Evolutionary conservation across 2,888 invertebrate genomes (phyloP).

Genomic region (Palloptera scutellata): DNA sequence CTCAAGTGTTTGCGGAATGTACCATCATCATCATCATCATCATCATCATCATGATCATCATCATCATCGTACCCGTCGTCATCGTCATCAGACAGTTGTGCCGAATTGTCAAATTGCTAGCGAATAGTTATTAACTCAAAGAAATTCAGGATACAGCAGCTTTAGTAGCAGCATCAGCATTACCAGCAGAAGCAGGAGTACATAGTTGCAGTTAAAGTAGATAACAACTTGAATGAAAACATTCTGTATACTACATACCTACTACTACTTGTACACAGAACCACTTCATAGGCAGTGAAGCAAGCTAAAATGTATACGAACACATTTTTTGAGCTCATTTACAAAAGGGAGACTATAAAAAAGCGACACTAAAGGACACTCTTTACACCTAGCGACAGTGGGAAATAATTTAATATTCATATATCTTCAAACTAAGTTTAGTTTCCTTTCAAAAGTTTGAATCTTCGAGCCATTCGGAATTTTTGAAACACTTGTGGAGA

Average conservation of each 20-base stretch:
- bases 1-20: constrained; percentile 41
- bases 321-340: no score
- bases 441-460: no score
- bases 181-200: neutral
- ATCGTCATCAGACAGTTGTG: neutral
- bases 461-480: no score
- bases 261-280: neutral
- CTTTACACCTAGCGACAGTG: no score
- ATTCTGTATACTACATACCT: neutral
- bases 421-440: no score
- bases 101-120: neutral
- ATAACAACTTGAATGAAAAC: neutral
- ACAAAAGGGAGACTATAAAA: no score
- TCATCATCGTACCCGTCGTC: neutral
- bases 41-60: constrained; percentile 14
- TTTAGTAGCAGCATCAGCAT: neutral
- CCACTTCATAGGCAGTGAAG: neutral
- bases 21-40: constrained; percentile 14
- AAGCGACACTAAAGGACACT: no score
- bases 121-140: neutral
- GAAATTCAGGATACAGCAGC: neutral
- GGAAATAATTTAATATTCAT: no score
- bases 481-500: no score
- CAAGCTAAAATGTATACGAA: no score
- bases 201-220: neutral